Percentiles rank a stretch among this genome's conserved stretches.
phyloP scores from a whole-genome alignment of 2,113 vertebrate genomes.

The Trichechus manatus region DNA sequence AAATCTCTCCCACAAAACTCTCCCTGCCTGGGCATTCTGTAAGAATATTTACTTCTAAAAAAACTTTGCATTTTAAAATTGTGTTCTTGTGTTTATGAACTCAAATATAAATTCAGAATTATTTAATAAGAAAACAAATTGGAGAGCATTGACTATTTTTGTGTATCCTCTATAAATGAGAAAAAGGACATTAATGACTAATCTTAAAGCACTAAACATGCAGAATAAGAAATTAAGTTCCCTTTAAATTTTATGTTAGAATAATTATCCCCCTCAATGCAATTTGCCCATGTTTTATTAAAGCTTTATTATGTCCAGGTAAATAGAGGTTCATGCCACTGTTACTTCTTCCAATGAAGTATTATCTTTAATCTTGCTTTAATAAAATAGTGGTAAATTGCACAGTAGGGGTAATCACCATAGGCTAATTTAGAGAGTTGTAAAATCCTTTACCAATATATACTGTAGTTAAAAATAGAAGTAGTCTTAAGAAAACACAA shows the following conservation, averaged over 20 bases:
- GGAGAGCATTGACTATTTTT: constrained; percentile 84
- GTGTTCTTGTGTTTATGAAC: constrained; percentile 79
- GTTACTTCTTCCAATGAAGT: constrained; percentile 87
- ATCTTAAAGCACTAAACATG: constrained; percentile 88
- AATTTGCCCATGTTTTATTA: constrained; percentile 90
- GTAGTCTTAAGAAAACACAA: constrained; percentile 79
- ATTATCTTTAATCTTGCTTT: constrained; percentile 91
- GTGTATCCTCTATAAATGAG: constrained; percentile 82
- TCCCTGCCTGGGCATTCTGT: background rate
- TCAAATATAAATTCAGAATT: constrained; percentile 83
- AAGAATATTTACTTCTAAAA: constrained; percentile 57
- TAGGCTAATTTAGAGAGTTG: constrained; percentile 87
- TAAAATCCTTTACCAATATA: constrained; percentile 84
- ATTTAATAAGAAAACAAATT: constrained; percentile 84
- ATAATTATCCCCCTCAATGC: constrained; percentile 89
- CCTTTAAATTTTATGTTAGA: constrained; percentile 90
- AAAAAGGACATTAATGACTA: constrained; percentile 88
- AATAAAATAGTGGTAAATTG: constrained; percentile 90
- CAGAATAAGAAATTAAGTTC: constrained; percentile 89
- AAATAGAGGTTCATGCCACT: constrained; percentile 91
- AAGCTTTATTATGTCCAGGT: constrained; percentile 90
- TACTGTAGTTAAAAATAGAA: constrained; percentile 83
- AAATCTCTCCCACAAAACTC: constrained; percentile 51
- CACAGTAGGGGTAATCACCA: constrained; percentile 87
- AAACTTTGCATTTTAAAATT: constrained; percentile 55